These are phyloP conservation scores for Dolichopus griseipennis DNA, from an alignment of 2,888 invertebrate species.

Conservation along the genomic window DNA sequence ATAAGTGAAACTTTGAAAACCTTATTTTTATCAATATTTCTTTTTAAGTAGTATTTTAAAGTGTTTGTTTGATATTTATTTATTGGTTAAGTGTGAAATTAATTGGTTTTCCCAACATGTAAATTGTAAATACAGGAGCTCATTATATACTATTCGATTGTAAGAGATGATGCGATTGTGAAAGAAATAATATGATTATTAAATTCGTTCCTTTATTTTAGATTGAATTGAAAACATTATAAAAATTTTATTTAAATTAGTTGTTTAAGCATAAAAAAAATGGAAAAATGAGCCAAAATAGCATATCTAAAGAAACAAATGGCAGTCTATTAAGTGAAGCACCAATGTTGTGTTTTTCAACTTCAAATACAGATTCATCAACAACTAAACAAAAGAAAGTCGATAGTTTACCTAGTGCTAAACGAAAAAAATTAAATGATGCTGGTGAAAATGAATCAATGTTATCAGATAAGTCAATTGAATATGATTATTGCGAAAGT, in stretches of 20 bases:
- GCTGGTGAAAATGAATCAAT: constrained; percentile 9
- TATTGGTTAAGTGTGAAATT: constrained; percentile 1
- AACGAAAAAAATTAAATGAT: constrained; percentile 1
- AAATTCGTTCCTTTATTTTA: background rate
- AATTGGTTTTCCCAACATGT: constrained; percentile 3
- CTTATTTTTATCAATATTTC: constrained; percentile 1
- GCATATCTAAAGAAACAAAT: constrained; percentile 1
- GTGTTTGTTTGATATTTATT: constrained; percentile 2
- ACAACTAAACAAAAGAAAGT: constrained; percentile 5
- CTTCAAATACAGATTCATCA: constrained; percentile 20
- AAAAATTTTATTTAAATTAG: background rate
- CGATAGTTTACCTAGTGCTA: constrained; percentile 10
- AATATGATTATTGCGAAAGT: constrained; percentile 52
- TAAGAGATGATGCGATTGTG: constrained; percentile 6
- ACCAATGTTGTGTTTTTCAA: constrained; percentile 51
- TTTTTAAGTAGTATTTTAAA: constrained; percentile 2
- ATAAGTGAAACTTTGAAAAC: constrained; percentile 6
- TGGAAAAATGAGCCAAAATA: constrained; percentile 1
- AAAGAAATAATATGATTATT: background rate
- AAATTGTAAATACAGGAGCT: constrained; percentile 6
- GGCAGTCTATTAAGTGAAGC: constrained; percentile 51
- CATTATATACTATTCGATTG: constrained; percentile 4
- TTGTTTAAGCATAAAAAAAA: background rate
- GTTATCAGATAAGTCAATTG: constrained; percentile 29
- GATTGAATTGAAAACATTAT: constrained; percentile 1